These are phyloP conservation scores for Pachydiplax longipennis DNA, from an alignment of 2,888 invertebrate genomes.

Conservation along the genomic window DNA sequence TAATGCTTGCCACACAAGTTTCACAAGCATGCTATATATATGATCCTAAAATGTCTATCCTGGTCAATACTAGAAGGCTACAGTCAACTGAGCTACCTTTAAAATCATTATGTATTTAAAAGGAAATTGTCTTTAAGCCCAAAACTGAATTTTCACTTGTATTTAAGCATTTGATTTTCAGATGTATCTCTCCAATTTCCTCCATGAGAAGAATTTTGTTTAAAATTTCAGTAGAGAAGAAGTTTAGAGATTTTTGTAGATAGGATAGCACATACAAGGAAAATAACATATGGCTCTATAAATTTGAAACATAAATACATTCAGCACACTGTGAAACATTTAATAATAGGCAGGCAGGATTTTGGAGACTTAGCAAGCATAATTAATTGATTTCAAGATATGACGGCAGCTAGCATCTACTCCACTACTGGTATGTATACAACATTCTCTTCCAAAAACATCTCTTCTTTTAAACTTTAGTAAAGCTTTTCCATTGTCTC, in stretches of 20 bases:
- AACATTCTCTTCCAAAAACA: not conserved
- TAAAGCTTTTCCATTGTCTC: not conserved
- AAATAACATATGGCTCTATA: not conserved
- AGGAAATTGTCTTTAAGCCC: not conserved
- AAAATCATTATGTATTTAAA: not conserved
- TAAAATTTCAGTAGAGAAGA: not conserved
- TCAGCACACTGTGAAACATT: not conserved
- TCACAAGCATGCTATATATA: not conserved
- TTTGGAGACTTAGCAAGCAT: slow-evolving; percentile 7
- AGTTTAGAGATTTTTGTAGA: not conserved
- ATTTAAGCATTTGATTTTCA: too few species aligned
- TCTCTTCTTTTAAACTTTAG: not conserved
- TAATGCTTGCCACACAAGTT: not conserved
- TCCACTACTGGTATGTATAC: slow-evolving; percentile 15
- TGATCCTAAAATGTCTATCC: not conserved
- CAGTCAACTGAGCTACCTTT: not conserved
- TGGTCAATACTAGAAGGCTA: not conserved
- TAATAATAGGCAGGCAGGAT: slow-evolving; percentile 11
- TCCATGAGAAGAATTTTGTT: not conserved
- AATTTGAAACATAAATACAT: not conserved
- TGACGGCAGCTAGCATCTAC: slow-evolving; percentile 25
- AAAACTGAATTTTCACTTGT: too few species aligned
- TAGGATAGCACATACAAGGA: not conserved
- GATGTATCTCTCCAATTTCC: not conserved
- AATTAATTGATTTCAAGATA: not conserved